Evolutionary conservation across 1,140 invertebrate species (phyloP), one percentile per base, ranked within the genome.

Genomic region (Drosophila guanche): DNA sequence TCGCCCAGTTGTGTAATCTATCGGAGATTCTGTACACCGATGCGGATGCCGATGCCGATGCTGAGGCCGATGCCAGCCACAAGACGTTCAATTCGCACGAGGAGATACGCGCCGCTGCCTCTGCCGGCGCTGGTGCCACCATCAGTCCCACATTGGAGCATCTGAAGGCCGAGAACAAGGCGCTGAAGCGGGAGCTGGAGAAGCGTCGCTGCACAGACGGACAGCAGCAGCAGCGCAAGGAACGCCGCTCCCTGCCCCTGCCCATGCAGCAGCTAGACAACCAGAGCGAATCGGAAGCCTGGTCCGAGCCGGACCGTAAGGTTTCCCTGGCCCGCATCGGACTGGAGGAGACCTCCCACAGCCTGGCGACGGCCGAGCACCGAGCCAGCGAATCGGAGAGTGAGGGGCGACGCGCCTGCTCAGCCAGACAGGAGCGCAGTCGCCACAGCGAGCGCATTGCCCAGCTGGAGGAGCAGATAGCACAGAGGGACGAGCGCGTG

Each of bases 281-380:
- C 91, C 92, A 94, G 27, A 96, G 95, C 1, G 96, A 97, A 85
- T 96, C 95, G 0, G 96, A 97, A 79, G 94, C 95, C 16, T 97
- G 96, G 94, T 97, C 96, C 0, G 96, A 97, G 86, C 96, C 96
- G 0, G 96, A 97, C 79, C 93, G 95, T 60, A 94, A 93, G 57
- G 95, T 97, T 0, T 97, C 96, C 0, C 90, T 95, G 58, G 95
- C 95, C 0, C 93, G 96, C 62, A 96, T 97, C 43, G 96, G 96
- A 1, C 90, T 97, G 4, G 90, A 91, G 8, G 89, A 91, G 6
- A 81, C 65, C 5, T 71, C 84, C 12, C 69, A 74, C 22, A 90
- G 83, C 8, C 40, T 73, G 25, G 62, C 75, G 0, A 50, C 42
- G 0, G 63, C 56, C 4, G 54, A 74, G 7, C 43, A 71, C 40